These are phyloP conservation scores for Montipora capricornis DNA, from an alignment of 64 coral and sea anemone species.

Conservation along the genomic window DNA sequence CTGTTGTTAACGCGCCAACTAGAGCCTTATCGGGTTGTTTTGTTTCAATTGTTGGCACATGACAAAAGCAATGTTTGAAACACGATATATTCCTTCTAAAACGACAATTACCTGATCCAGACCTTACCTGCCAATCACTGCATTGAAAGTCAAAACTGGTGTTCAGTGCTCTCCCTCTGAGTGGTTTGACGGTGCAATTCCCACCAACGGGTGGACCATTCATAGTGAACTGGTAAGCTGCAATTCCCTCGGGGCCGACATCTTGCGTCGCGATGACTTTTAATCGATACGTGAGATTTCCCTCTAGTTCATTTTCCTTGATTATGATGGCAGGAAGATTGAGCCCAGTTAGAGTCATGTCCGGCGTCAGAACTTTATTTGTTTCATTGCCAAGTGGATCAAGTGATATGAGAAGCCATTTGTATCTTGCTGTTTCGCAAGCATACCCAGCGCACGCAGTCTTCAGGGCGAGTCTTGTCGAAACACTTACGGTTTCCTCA, in stretches of 20 bases:
- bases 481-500: conserved; percentile 21
- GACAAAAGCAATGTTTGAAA: too few species aligned
- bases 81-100: too few species aligned
- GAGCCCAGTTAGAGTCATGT: conserved; percentile 62
- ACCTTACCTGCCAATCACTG: conserved; percentile 34
- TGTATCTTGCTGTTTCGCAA: neutral
- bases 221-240: conserved; percentile 71
- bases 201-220: conserved; percentile 63
- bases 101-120: too few species aligned
- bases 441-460: conserved; percentile 29
- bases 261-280: conserved; percentile 20
- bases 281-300: conserved; percentile 32
- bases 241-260: conserved; percentile 44
- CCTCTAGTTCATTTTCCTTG: conserved; percentile 26
- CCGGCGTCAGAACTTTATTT: neutral
- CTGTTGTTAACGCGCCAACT: too few species aligned
- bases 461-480: conserved; percentile 66
- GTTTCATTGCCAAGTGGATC: neutral
- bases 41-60: too few species aligned
- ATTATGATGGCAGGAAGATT: conserved; percentile 58
- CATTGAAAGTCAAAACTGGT: conserved; percentile 73
- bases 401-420: conserved; percentile 2
- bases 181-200: conserved; percentile 47
- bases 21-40: too few species aligned
- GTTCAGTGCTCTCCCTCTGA: conserved; percentile 45